A percentile compares a stretch with the other conserved stretches of the same genome.
Conservation (phyloP, 1,140 invertebrate genomes). For the Pseudomyrmex pallidus region DNA sequence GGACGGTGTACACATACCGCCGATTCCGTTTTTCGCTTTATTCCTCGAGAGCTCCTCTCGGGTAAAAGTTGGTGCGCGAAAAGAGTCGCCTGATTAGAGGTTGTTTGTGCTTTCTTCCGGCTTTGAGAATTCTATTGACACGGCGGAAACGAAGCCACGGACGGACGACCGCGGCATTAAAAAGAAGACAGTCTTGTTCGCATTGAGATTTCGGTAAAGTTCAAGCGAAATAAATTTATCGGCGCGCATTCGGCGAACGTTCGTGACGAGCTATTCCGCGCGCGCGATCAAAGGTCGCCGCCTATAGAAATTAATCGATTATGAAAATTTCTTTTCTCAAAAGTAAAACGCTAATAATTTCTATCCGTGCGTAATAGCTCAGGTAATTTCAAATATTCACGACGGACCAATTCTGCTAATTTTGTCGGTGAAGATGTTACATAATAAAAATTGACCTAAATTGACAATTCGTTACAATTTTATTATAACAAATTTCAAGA, state of each 20-base stretch:
- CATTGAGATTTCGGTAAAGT: background rate
- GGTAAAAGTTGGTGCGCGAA: constrained; percentile 70
- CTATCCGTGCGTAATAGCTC: too few species aligned
- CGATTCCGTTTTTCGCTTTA: background rate
- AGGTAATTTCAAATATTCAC: too few species aligned
- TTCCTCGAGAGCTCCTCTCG: constrained; percentile 22
- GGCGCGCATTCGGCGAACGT: background rate
- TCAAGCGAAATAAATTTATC: background rate
- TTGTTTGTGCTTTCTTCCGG: constrained; percentile 71
- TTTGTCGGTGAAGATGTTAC: too few species aligned
- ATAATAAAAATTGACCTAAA: too few species aligned
- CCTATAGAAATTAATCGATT: background rate
- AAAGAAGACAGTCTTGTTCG: background rate
- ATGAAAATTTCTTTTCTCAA: too few species aligned
- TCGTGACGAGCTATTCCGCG: background rate
- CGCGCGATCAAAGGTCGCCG: background rate
- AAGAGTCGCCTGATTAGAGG: constrained; percentile 74
- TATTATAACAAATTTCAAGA: too few species aligned
- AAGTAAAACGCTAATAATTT: too few species aligned
- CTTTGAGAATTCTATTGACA: constrained; percentile 55
- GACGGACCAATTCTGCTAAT: too few species aligned
- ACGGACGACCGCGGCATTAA: background rate
- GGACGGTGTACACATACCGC: background rate
- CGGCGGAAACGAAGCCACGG: constrained; percentile 18
- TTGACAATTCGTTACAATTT: too few species aligned